Evolutionary conservation across 2,888 invertebrate genomes (phyloP), one percentile per base, ranked within the genome.

Genomic region (Clepsis dumicolana): DNA sequence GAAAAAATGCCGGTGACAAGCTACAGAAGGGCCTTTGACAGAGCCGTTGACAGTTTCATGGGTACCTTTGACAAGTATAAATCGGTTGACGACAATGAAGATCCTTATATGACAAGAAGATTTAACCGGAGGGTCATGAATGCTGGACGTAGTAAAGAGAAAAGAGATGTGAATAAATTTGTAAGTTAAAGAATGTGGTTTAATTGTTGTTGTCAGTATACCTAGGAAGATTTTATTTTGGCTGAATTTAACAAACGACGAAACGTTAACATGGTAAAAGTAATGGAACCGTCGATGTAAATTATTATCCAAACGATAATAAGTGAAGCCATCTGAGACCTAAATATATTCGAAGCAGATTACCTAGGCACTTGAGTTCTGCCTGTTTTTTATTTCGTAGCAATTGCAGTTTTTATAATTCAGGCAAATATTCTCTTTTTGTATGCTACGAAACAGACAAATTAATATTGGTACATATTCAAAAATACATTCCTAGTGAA

Each of bases 1-100:
- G 81, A 91, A 38, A 86, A 75, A 74, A 89, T 93, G 86, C 93
- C 93, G 1, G 90, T 92, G 0, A 83, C 88, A 0, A 92, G 89
- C 57, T 93, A 93, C 38, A 85, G 91, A 60, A 79, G 92, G 73
- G 93, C 93, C 0, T 82, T 93, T 1, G 83, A 82, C 54, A 86
- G 85, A 21, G 93, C 92, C 3, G 75, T 93, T 0, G 80, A 81
- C 44, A 80, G 85, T 1, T 93, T 93, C 69, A 68, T 93, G 38
- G 83, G 86, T 0, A 88, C 91, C 0, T 93, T 93, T 64, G 87
- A 91, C 66, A 83, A 77, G 14, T 93, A 81, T 59, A 91, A 90
- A 73, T 65, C 80, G 0, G 79, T 48, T 48, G 48, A 84, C n/a
- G 75, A 80, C 1, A 85, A 77, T 2, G 88, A 90, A 68, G 81